Percentiles rank a stretch among this genome's conserved stretches.
These are phyloP conservation scores for Macrosteles quadrilineatus DNA, from an alignment of 1,140 invertebrate species.

Conservation along the genomic window DNA sequence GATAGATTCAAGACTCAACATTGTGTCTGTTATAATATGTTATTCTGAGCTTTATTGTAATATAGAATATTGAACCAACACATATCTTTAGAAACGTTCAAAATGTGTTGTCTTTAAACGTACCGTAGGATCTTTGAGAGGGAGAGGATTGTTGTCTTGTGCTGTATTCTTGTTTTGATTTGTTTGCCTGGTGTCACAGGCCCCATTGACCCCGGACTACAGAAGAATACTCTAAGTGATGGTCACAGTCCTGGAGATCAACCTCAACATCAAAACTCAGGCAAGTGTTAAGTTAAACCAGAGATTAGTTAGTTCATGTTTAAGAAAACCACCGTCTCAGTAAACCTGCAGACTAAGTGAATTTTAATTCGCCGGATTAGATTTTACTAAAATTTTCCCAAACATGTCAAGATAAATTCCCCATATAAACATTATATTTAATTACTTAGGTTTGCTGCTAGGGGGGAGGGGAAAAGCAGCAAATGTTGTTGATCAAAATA, in stretches of 20 bases:
- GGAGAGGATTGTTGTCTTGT: background rate
- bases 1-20: too few relatives aligned
- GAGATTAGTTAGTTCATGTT: too few relatives aligned
- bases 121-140: too few relatives aligned
- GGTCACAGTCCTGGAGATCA: conserved; percentile 9
- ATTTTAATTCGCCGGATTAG: too few relatives aligned
- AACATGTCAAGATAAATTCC: too few relatives aligned
- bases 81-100: background rate
- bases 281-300: too few relatives aligned
- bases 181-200: background rate
- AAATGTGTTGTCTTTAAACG: background rate
- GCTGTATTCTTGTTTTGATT: background rate
- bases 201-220: background rate
- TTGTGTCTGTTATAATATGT: background rate
- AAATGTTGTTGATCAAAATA: too few relatives aligned
- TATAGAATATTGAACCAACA: background rate
- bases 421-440: too few relatives aligned
- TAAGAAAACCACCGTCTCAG: too few relatives aligned
- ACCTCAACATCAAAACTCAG: background rate
- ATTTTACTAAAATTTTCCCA: background rate
- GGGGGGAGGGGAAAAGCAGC: too few relatives aligned
- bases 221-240: background rate
- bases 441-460: too few relatives aligned
- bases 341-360: too few relatives aligned
- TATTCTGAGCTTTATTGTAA: background rate